Percentiles rank a stretch among this genome's conserved stretches.
Conservation (phyloP, 2,888 invertebrate genomes). For the Dryobota labecula region DNA sequence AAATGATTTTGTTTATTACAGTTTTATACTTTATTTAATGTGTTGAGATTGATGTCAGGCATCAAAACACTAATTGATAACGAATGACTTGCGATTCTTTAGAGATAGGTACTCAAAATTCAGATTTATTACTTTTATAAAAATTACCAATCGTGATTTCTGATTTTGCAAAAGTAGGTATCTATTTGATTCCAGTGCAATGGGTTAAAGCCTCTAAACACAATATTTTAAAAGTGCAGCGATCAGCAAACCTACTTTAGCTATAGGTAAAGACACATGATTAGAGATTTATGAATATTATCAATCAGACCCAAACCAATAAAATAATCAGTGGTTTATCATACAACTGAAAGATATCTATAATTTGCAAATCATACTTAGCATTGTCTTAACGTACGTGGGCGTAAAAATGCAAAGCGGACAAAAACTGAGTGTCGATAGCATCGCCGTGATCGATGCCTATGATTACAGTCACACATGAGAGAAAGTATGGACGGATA, state of each 20-base stretch:
- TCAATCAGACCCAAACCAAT: neutral
- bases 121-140: constrained; percentile 25
- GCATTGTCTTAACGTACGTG: constrained; percentile 65
- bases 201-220: neutral
- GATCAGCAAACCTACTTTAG: neutral
- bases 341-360: constrained; percentile 37
- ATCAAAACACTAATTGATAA: constrained; percentile 28
- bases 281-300: neutral
- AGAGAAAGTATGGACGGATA: constrained; percentile 85
- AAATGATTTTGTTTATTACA: constrained; percentile 35
- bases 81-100: constrained; percentile 26
- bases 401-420: constrained; percentile 80
- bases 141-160: constrained; percentile 8
- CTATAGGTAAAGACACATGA: neutral
- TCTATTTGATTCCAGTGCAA: neutral
- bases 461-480: constrained; percentile 81
- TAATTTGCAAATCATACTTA: constrained; percentile 67
- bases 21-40: constrained; percentile 8
- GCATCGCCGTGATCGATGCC: constrained; percentile 82
- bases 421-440: constrained; percentile 78
- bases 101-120: neutral
- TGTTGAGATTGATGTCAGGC: constrained; percentile 13
- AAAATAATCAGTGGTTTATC: constrained; percentile 9
- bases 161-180: neutral
- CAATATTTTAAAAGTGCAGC: neutral